Evolutionary conservation across 2,888 invertebrate species (phyloP).

Genomic region (Apodemia hepburni): DNA sequence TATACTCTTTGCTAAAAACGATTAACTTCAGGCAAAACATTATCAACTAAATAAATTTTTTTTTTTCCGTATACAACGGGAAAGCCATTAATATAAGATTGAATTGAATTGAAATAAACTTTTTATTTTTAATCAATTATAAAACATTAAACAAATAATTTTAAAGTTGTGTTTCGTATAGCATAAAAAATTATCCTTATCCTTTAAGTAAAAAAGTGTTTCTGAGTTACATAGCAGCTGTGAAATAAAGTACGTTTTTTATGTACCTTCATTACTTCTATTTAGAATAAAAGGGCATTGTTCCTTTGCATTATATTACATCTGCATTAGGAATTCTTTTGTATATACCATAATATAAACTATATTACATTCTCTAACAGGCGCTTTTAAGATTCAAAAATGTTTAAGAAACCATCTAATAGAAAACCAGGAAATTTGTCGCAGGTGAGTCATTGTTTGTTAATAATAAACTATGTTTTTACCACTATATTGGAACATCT

Average conservation of each 20-base stretch:
- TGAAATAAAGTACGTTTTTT: neutral
- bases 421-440: slow-evolving; percentile 63
- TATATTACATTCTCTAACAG: neutral
- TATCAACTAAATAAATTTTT: too few relatives aligned
- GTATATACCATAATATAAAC: neutral
- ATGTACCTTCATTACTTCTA: neutral
- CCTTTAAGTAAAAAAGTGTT: too few relatives aligned
- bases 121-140: too few relatives aligned
- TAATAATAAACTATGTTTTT: neutral
- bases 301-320: neutral
- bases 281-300: neutral
- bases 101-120: too few relatives aligned
- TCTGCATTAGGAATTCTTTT: neutral
- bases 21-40: too few relatives aligned
- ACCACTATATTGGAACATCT: neutral
- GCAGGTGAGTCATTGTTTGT: slow-evolving; percentile 69
- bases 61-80: too few relatives aligned
- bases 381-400: slow-evolving; percentile 32
- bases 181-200: neutral
- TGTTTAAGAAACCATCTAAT: slow-evolving; percentile 57
- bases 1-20: too few relatives aligned
- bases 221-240: too few relatives aligned
- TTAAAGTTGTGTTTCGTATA: neutral
- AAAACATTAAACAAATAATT: neutral
- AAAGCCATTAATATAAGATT: too few relatives aligned